phyloP scores from a whole-genome alignment of 2,797 vertebrate genomes.

The Ceyx erithaca region DNA sequence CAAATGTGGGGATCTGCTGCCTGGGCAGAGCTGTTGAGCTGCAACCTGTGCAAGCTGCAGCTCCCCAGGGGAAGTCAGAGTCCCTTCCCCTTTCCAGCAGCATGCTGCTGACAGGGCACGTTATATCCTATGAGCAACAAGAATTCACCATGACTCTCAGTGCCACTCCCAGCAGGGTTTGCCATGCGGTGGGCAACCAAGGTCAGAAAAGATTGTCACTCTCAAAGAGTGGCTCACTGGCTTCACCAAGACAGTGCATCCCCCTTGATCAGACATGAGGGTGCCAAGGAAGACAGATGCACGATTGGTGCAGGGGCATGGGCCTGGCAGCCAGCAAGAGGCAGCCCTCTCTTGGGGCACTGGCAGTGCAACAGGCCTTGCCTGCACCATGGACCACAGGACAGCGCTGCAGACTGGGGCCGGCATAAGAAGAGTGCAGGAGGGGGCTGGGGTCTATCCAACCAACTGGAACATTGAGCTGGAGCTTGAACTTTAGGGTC shows the following conservation, averaged over 20 bases:
- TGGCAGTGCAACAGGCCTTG: not conserved
- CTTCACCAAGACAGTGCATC: not conserved
- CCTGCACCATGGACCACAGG: not conserved
- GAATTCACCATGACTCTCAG: not conserved
- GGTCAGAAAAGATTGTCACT: not conserved
- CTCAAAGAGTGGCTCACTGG: not conserved
- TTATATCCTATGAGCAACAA: fast-evolving
- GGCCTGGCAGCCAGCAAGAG: not conserved
- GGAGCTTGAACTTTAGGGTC: not conserved
- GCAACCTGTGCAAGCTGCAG: not conserved
- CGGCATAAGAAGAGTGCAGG: not conserved
- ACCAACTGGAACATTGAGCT: not conserved
- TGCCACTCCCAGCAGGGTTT: not conserved
- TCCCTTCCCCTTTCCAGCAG: slow-evolving; percentile 21
- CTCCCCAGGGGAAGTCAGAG: not conserved
- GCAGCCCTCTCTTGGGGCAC: not conserved
- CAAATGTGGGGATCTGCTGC: not conserved
- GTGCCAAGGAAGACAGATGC: not conserved
- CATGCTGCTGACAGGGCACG: not conserved
- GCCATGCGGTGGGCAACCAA: not conserved
- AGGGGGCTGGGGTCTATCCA: not conserved
- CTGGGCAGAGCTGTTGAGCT: not conserved
- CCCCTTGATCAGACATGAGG: fast-evolving
- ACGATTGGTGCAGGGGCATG: fast-evolving
- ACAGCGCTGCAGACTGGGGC: not conserved